A percentile compares a stretch with the other conserved stretches of the same genome.
Evolutionary conservation across 2,888 invertebrate genomes (phyloP).

Genomic region (Helobdella robusta): DNA sequence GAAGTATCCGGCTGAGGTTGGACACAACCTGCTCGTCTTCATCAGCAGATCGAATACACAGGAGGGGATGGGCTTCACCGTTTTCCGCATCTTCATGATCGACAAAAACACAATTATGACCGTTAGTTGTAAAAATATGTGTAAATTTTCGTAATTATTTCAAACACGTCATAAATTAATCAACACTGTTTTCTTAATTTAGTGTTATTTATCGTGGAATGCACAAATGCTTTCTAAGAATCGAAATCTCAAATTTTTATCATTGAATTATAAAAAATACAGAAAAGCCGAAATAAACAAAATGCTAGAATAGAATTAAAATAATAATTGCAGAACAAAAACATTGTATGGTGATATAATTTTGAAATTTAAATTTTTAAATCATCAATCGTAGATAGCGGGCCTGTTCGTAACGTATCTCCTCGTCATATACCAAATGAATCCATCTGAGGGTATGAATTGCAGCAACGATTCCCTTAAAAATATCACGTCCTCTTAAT

Average conservation of each 20-base stretch:
- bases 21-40: neutral
- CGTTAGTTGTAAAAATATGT: neutral
- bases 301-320: too few relatives aligned
- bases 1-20: neutral
- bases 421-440: neutral
- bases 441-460: neutral
- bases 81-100: neutral
- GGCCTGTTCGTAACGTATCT: neutral
- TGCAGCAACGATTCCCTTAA: neutral
- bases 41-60: neutral
- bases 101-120: neutral
- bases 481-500: too few relatives aligned
- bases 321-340: too few relatives aligned
- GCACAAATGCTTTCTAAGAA: too few relatives aligned
- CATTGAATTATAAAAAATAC: too few relatives aligned
- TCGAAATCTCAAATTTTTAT: too few relatives aligned
- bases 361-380: neutral
- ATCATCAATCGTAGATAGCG: neutral
- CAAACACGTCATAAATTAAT: neutral
- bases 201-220: too few relatives aligned
- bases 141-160: neutral
- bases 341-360: too few relatives aligned
- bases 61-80: neutral
- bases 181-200: neutral
- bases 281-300: too few relatives aligned